Evolutionary conservation across 2,797 vertebrate species (phyloP), one percentile per base, ranked within the genome.

Genomic region (Sebastes taczanowskii): DNA sequence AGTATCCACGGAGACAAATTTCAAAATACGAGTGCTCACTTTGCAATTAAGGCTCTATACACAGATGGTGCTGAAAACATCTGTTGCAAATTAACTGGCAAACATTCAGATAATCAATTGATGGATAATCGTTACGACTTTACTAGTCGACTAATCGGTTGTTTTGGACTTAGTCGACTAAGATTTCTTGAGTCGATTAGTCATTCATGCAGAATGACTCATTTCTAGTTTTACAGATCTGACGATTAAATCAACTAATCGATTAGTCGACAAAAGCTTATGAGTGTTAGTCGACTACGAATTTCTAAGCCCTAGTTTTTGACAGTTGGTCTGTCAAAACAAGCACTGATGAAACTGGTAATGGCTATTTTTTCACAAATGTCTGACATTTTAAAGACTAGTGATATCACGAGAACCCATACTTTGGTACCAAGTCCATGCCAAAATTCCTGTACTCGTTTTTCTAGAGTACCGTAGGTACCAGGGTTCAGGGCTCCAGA

Each of bases 11-110:
- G 69, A 30, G 59, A 46, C 9, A 18, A 2, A 68, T 46, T 69
- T 64, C n/a, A 16, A 74, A 80, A 75, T 76, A 83, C 49, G 11
- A 60, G 52, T 1, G 29, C 42, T 29, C 38, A 46, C 13, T 72
- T 69, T 61, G 27, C 30, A 59, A 49, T 22, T 4, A 55, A 35
- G 22, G 32, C 5, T 52, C 11, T 27, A 4, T 10, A 10, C 3
- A 35, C 3, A 35, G 22, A 38, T 53, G 7, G 23, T 13, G 30
- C 8, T 29, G 30, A 29, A 16, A 29, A 38, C 35, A 2, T 6
- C 4, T 3, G 14, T 7, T 46, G 30, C 32, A 67, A 46, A 58
- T 7, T 0, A 30, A 23, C 2, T 13, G 52, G 14, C 23, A 46
- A 49, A 66, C 25, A 22, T 22, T 22, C 0, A 18, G 29, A 25